Evolutionary conservation across 2,113 vertebrate species (phyloP).

Genomic region (Phalacrocorax carbo): DNA sequence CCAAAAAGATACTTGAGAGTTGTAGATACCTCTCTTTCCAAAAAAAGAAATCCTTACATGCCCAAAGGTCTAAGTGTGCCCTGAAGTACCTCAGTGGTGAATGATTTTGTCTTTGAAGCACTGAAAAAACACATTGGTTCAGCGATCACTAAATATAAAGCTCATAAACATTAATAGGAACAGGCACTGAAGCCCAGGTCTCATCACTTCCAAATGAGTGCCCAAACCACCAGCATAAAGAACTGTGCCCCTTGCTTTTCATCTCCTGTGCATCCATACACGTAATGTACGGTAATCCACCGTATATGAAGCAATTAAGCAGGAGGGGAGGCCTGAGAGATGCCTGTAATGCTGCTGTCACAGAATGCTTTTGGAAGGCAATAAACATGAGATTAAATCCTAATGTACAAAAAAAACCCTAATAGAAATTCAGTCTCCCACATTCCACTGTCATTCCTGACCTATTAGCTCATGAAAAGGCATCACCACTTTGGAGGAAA

Average conservation of each 20-base stretch:
- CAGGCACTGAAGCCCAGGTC: neutral
- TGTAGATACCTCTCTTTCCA: neutral
- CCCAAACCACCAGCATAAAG: neutral
- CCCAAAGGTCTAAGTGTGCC: neutral
- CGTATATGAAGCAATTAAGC: neutral
- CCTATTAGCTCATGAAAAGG: neutral
- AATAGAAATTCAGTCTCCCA: neutral
- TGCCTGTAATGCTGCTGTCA: neutral
- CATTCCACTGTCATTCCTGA: neutral
- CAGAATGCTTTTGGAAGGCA: neutral
- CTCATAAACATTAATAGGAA: neutral
- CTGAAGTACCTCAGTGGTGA: neutral
- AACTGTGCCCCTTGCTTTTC: neutral
- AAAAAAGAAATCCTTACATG: neutral
- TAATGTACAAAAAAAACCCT: neutral
- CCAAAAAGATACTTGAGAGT: neutral
- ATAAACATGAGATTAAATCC: neutral
- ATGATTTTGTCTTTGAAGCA: neutral
- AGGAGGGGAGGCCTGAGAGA: rapidly evolving
- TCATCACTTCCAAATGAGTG: neutral
- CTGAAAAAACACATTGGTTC: neutral
- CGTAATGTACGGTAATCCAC: neutral
- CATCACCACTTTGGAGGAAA: neutral
- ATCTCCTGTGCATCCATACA: neutral
- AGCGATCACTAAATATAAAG: neutral